Evolutionary conservation across 2,113 vertebrate genomes (phyloP).

Genomic region (Melanostigma gelatinosum): DNA sequence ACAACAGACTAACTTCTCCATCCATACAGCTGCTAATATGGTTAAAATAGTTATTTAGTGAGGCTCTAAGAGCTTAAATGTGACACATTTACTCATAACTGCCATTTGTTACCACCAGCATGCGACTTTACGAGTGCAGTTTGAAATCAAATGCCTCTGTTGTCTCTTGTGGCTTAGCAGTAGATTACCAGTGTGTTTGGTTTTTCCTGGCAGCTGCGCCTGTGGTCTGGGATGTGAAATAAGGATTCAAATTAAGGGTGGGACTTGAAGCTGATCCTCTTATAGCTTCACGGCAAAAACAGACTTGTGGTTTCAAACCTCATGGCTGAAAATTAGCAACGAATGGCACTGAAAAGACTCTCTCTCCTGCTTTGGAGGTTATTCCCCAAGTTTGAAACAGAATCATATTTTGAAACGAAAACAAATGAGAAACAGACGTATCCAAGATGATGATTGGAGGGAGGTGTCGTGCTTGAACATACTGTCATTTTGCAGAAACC

Average conservation of each 20-base stretch:
- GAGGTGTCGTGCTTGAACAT: conserved; percentile 2
- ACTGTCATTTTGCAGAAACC: conserved; percentile 34
- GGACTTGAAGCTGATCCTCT: conserved; percentile 39
- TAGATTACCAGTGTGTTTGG: conserved; percentile 39
- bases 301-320: conserved; percentile 54
- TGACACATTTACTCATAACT: not conserved
- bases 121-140: not conserved
- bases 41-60: not conserved
- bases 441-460: conserved; percentile 41
- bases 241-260: conserved; percentile 53
- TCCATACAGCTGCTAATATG: not conserved
- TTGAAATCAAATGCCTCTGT: conserved; percentile 26
- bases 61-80: not conserved
- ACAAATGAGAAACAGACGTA: conserved; percentile 22
- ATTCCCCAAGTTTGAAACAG: conserved; percentile 32
- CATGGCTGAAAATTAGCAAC: conserved; percentile 10
- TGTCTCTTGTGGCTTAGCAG: conserved; percentile 30
- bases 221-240: conserved; percentile 36
- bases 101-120: not conserved
- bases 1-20: not conserved
- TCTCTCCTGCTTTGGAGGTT: not conserved
- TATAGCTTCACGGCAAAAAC: conserved; percentile 54
- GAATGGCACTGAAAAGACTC: not conserved
- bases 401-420: conserved; percentile 52
- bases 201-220: conserved; percentile 38